Conservation (phyloP, 2,888 invertebrate genomes). For the Portevinia maculata region DNA sequence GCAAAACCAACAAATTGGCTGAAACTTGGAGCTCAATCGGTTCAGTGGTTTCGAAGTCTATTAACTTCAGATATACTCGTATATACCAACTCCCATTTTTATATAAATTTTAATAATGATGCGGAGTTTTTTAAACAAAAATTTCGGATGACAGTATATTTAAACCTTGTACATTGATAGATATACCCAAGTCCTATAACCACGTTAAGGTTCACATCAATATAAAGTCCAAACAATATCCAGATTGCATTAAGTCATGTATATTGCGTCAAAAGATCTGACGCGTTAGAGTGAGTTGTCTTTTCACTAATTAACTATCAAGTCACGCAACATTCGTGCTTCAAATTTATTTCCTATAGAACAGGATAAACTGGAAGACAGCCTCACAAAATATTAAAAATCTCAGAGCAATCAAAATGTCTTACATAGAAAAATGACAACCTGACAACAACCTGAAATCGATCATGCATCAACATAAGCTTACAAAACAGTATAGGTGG, state of each 20-base stretch:
- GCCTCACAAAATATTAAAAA: background rate
- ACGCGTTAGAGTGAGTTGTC: background rate
- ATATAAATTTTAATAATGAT: no score
- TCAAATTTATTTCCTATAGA: conserved; percentile 14
- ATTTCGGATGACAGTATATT: no score
- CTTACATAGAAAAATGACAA: conserved; percentile 31
- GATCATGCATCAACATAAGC: conserved; percentile 11
- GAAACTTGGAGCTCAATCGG: no score
- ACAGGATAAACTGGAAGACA: background rate
- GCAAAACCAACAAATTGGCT: no score
- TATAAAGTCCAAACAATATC: no score
- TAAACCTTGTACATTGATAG: no score
- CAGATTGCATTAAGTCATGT: background rate
- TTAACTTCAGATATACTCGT: no score
- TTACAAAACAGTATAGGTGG: conserved; percentile 1
- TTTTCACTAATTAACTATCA: background rate
- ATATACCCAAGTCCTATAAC: no score
- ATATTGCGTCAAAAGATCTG: background rate
- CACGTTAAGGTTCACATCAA: no score
- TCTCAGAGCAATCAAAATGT: background rate
- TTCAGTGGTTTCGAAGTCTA: no score
- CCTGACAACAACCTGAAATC: conserved; percentile 22
- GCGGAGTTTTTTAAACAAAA: no score
- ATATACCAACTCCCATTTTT: no score
- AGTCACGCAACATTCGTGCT: background rate